Conservation (phyloP, 1,140 invertebrate genomes). For the Aphelinus certus region DNA sequence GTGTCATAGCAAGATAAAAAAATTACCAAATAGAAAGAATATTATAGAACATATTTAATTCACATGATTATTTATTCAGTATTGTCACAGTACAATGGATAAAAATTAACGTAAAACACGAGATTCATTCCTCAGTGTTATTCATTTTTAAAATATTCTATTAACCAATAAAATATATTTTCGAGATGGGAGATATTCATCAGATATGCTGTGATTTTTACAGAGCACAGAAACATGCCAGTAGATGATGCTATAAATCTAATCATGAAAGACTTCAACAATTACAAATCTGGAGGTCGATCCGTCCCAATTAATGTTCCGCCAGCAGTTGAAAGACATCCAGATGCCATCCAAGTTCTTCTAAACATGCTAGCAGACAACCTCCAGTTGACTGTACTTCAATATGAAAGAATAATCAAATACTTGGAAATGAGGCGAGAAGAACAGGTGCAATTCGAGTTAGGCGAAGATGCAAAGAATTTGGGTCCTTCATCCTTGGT, state of each 20-base stretch:
- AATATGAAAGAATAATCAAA: conserved; percentile 83
- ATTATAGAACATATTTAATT: no score
- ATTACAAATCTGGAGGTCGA: conserved; percentile 74
- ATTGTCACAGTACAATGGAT: no score
- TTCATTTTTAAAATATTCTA: not conserved
- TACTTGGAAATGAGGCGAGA: conserved; percentile 82
- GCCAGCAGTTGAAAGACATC: conserved; percentile 67
- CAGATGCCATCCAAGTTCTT: conserved; percentile 78
- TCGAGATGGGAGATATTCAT: not conserved
- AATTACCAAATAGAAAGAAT: no score
- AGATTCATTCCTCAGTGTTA: no score
- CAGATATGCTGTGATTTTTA: conserved; percentile 38
- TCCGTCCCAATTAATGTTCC: conserved; percentile 60
- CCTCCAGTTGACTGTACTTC: conserved; percentile 78
- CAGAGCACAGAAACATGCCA: conserved; percentile 94
- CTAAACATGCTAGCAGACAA: conserved; percentile 84
- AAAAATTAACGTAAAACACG: no score
- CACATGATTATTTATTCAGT: no score
- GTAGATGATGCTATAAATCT: conserved; percentile 87
- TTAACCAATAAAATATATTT: conserved; percentile 19
- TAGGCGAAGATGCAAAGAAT: conserved; percentile 69
- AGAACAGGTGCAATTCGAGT: conserved; percentile 76
- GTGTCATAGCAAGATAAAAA: no score
- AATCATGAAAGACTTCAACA: conserved; percentile 81
- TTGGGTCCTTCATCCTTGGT: conserved; percentile 62